phyloP scores from a whole-genome alignment of 1,140 invertebrate species.

The Bombus waltoni region DNA sequence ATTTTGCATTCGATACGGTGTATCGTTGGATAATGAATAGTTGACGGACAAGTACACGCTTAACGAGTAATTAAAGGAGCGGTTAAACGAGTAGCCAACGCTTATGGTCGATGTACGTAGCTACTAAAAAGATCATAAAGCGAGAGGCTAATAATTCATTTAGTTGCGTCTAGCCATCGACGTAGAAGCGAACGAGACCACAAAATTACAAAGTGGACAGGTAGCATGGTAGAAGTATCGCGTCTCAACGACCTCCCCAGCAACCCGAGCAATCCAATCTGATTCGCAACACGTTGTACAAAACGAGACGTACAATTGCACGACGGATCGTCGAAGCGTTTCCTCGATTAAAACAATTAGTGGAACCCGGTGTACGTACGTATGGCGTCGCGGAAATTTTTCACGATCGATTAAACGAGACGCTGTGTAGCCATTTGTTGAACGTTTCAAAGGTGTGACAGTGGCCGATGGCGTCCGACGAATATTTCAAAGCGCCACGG shows the following conservation, averaged over 20 bases:
- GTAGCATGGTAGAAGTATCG: not conserved
- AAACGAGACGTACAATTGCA: not conserved
- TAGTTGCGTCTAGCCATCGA: not conserved
- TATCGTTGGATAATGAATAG: too few relatives aligned
- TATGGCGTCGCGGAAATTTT: slow-evolving; percentile 7
- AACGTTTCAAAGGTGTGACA: slow-evolving; percentile 41
- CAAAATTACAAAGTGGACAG: not conserved
- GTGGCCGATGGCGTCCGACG: slow-evolving; percentile 7
- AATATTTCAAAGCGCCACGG: slow-evolving; percentile 57
- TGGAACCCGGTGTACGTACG: not conserved
- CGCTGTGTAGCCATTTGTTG: slow-evolving; percentile 51
- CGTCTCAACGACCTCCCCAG: not conserved
- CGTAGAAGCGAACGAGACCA: not conserved
- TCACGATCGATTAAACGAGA: slow-evolving; percentile 50
- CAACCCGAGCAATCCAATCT: not conserved
- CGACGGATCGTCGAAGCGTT: not conserved
- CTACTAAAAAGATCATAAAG: not conserved
- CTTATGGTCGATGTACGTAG: not conserved
- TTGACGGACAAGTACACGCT: too few relatives aligned
- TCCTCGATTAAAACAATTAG: slow-evolving; percentile 44
- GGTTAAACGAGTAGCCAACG: not conserved
- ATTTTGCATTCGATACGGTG: too few relatives aligned
- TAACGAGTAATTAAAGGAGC: too few relatives aligned
- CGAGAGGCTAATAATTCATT: not conserved
- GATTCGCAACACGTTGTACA: not conserved